A percentile compares a stretch with the other conserved stretches of the same genome.
phyloP scores from a whole-genome alignment of 2,888 invertebrate genomes.

The Heterodera filipjevi region DNA sequence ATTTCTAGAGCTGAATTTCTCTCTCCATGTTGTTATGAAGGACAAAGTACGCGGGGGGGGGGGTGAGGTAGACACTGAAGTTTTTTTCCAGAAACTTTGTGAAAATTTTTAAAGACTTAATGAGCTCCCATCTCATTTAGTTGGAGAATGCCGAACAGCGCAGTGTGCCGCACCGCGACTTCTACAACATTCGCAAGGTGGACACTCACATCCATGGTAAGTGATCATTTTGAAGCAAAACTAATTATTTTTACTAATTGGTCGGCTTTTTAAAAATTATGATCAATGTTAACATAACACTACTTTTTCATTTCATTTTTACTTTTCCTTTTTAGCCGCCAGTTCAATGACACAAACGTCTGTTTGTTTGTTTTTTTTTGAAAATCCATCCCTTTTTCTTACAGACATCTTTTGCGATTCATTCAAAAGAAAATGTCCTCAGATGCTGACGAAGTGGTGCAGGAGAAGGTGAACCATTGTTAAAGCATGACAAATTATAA shows the following conservation, averaged over 20 bases:
- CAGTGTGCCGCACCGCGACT: conserved; percentile 94
- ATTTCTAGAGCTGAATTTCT: conserved; percentile 93
- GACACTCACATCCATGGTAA: conserved; percentile 90
- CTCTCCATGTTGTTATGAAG: conserved; percentile 91
- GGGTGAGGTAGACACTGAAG: background rate
- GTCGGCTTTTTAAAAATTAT: no score
- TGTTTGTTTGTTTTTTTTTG: background rate
- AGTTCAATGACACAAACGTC: conserved; percentile 98
- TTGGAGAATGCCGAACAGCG: conserved; percentile 77
- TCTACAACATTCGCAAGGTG: conserved; percentile 95
- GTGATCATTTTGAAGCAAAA: background rate
- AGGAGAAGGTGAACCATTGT: conserved; percentile 63
- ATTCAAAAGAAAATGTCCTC: conserved; percentile 96
- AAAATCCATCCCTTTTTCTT: background rate
- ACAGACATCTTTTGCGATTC: conserved; percentile 84
- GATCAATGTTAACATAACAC: no score
- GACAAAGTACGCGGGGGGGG: no score
- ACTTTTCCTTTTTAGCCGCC: conserved; percentile 73
- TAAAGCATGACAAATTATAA: background rate
- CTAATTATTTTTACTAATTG: background rate
- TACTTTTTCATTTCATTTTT: background rate
- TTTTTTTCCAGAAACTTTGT: background rate
- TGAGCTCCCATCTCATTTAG: background rate
- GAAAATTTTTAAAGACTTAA: background rate
- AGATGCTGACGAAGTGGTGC: conserved; percentile 83